phyloP scores from a whole-genome alignment of 2,797 vertebrate genomes.

The Thaleichthys pacificus region DNA sequence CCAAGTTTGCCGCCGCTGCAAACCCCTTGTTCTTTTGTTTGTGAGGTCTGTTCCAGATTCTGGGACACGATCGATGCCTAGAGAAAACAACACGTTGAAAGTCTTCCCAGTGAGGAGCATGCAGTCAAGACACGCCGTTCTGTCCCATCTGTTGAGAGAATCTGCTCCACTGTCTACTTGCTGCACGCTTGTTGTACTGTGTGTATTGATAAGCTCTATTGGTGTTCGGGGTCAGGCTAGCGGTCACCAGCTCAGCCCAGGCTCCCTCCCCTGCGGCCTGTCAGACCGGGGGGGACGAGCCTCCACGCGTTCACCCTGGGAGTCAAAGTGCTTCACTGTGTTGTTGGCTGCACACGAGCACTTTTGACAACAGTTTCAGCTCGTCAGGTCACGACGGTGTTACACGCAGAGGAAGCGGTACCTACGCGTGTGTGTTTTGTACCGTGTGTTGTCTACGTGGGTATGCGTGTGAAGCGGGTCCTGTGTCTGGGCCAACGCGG shows the following conservation, averaged over 20 bases:
- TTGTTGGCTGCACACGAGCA: conserved; percentile 3
- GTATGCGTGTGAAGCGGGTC: conserved; percentile 13
- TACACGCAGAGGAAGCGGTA: too few relatives aligned
- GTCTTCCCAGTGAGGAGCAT: too few relatives aligned
- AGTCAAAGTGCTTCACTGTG: conserved; percentile 15
- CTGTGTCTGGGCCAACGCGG: not conserved
- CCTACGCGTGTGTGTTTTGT: conserved; percentile 10
- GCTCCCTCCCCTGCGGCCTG: conserved; percentile 1
- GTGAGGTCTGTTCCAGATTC: not conserved
- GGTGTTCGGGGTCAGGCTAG: conserved; percentile 43
- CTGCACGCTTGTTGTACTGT: not conserved
- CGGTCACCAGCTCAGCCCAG: conserved; percentile 39
- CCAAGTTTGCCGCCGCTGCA: conserved; percentile 38
- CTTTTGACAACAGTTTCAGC: conserved; percentile 8
- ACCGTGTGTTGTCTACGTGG: not conserved
- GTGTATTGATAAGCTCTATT: conserved; percentile 49
- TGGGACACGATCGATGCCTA: not conserved
- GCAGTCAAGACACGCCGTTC: not conserved
- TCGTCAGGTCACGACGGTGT: not conserved
- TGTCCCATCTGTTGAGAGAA: not conserved
- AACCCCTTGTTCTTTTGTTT: conserved; percentile 10
- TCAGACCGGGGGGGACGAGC: not conserved
- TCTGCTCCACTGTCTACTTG: not conserved
- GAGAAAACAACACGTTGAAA: not conserved
- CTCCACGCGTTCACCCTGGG: not conserved